phyloP scores from a whole-genome alignment of 2,113 vertebrate genomes.

The Monarcha castaneiventris region DNA sequence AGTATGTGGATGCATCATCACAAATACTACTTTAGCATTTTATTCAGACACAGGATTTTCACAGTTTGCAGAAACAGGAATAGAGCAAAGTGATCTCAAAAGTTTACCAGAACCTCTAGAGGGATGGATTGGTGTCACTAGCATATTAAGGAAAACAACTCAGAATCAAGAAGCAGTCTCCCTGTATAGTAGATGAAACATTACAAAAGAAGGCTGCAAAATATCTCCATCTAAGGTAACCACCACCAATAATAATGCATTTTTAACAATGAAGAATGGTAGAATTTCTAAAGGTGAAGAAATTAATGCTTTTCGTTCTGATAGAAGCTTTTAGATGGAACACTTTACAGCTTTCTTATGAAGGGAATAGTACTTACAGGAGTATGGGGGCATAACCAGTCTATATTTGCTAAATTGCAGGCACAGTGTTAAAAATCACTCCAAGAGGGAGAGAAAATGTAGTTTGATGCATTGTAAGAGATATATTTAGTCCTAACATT shows the following conservation, averaged over 20 bases:
- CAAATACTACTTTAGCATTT: not conserved
- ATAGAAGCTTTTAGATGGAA: slow-evolving; percentile 6
- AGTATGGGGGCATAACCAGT: not conserved
- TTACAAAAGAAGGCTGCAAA: not conserved
- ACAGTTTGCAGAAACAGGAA: not conserved
- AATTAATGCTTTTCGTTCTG: not conserved
- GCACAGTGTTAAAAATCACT: not conserved
- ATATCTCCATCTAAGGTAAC: not conserved
- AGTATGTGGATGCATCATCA: not conserved
- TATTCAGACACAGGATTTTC: not conserved
- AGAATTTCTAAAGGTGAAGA: not conserved
- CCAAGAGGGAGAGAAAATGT: not conserved
- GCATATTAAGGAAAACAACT: not conserved
- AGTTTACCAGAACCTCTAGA: not conserved
- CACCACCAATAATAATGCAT: not conserved
- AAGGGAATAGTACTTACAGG: not conserved
- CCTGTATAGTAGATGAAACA: not conserved
- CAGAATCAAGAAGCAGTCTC: not conserved
- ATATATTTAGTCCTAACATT: not conserved
- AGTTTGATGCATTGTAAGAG: not conserved
- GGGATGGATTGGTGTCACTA: not conserved
- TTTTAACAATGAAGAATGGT: not conserved
- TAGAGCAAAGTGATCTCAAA: not conserved
- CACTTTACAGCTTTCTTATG: not conserved
- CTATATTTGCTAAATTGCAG: not conserved